Evolutionary conservation across 1,140 invertebrate species (phyloP), one percentile per base, ranked within the genome.

Genomic region (Euura lappo): DNA sequence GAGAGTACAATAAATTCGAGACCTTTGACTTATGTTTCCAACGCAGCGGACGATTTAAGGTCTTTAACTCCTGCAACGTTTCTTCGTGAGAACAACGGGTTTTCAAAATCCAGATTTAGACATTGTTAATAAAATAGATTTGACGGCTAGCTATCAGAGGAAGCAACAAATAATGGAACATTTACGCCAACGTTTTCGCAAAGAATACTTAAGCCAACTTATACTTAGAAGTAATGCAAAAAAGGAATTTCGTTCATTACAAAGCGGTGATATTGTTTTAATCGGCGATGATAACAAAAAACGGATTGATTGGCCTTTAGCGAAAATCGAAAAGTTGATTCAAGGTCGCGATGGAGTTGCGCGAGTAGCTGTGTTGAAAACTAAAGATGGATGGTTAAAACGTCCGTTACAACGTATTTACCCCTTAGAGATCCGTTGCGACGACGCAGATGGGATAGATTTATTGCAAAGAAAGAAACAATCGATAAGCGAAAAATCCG

Each of bases 1-100:
- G 78, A 83, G 69, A 68, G 69, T 1, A 65, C 78, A 4, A 71
- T 85, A 0, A 83, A 85, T 73, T 71, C 72, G 2, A 46, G 83
- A 44, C 83, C 82, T 2, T 68, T 85, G 3, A 83, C 81, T 46
- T 79, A 77, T 65, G 8, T 84, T 10, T 76, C 75, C 0, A 75
- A 66, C 11, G 44, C 28, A 13, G 7, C 72, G 0, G 75, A 76
- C 13, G 77, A 86, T 71, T 44, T 44, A 44, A 68, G 10, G 45
- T 28, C 71, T 11, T 13, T 73, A 11, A 74, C 74, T 42, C 74
- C 76, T 46, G 60, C 28, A 5, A 79, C 73, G 73, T 81, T 80
- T 69, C 66, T 79, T 51, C 75, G 74, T 47, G 75, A 78, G 2
- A 43, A 74, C 73, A 5, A 64, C 11, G 68, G 71, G 65, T n/a